phyloP scores from a whole-genome alignment of 2,888 invertebrate species.

The Eupithecia inturbata region DNA sequence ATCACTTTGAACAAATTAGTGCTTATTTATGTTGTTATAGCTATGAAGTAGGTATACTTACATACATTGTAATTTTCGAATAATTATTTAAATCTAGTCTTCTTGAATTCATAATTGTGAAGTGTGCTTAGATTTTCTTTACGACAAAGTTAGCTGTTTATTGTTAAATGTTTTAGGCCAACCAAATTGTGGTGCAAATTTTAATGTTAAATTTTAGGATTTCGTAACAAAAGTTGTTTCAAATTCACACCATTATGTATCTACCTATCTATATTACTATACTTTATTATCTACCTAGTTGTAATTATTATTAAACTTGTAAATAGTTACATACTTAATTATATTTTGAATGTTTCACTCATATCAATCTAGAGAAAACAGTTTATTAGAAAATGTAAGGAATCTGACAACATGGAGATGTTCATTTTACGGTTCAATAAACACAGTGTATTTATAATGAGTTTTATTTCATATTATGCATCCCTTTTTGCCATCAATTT shows the following conservation, averaged over 20 bases:
- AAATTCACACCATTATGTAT: conserved; percentile 50
- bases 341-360: conserved; percentile 81
- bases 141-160: conserved; percentile 27
- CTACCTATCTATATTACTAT: conserved; percentile 51
- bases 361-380: conserved; percentile 78
- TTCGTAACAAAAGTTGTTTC: conserved; percentile 55
- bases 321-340: conserved; percentile 71
- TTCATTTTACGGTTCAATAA: conserved; percentile 81
- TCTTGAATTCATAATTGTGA: conserved; percentile 23
- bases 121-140: conserved; percentile 26
- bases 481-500: not conserved
- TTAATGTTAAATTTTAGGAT: conserved; percentile 53
- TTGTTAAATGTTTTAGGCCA: conserved; percentile 58
- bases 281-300: conserved; percentile 44
- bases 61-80: conserved; percentile 10
- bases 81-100: conserved; percentile 20
- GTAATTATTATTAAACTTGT: conserved; percentile 66
- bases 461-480: conserved; percentile 16
- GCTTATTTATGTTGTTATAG: conserved; percentile 13
- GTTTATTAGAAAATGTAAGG: conserved; percentile 79
- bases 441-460: conserved; percentile 69
- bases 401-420: conserved; percentile 71
- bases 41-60: conserved; percentile 7
- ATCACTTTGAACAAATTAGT: conserved; percentile 6
- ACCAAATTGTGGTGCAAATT: conserved; percentile 61